Evolutionary conservation across 2,113 vertebrate species (phyloP), one percentile per base, ranked within the genome.

Genomic region (Artemisiospiza belli): DNA sequence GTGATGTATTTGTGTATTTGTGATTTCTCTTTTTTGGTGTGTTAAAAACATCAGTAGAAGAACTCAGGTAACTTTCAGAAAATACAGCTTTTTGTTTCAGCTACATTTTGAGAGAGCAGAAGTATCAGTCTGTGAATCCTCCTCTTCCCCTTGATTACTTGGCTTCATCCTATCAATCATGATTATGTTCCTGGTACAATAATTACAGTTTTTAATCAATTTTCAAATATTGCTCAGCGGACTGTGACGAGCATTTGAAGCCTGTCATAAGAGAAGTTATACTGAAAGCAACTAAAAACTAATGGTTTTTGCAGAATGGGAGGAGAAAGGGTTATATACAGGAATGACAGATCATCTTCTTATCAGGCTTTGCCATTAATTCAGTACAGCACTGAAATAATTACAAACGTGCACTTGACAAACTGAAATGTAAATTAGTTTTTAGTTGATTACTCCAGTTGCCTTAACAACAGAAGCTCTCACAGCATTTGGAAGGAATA

Each of bases 201-300:
- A 96, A 95, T 95, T 95, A 93, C 46, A 79, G 17, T 14, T 95
- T 97, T 93, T 94, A 92, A 95, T 90, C 83, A 94, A 87, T 91
- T 95, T 95, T 83, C 81, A 96, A 84, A 82, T 27, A 54, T 84
- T 79, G 55, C 73, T 94, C 81, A 73, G 73, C 79, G 83, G 80
- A 84, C 70, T 88, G 39, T 88, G 83, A 97, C 90, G 59, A 43
- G 31, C 47, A 92, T 86, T 58, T 89, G 84, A 92, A 79, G 61
- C 52, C 55, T 57, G 72, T 90, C 31, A 59, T 51, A 73, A 94
- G 35, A 79, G 62, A 92, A 37, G 49, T 58, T 82, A 35, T 72
- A 61, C 35, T 47, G 52, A 89, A 95, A 79, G 88, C 1, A 11
- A 67, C n/a, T 19, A 5, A 61, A 74, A 91, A 87, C 76, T 63